Conservation (phyloP, 2,797 vertebrate genomes). For the Otolemur crassicaudatus region DNA sequence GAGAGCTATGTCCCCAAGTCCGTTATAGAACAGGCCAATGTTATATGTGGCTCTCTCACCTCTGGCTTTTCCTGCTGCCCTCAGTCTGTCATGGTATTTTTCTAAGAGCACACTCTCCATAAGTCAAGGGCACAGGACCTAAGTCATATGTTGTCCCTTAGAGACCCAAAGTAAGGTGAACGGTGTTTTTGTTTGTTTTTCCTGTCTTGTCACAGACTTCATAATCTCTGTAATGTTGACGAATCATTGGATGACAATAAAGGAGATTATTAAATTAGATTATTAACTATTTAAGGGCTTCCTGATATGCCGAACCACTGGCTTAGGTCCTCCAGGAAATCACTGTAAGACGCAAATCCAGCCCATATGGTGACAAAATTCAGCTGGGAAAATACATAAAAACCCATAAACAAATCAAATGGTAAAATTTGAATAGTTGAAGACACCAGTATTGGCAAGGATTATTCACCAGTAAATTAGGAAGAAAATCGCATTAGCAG, state of each 20-base stretch:
- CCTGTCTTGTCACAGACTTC: slow-evolving; percentile 19
- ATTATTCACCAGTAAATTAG: background rate
- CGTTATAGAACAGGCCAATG: background rate
- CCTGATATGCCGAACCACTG: background rate
- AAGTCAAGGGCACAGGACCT: slow-evolving; percentile 1
- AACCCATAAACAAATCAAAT: slow-evolving; percentile 19
- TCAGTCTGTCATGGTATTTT: background rate
- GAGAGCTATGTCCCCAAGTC: background rate
- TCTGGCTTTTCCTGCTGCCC: too few relatives aligned
- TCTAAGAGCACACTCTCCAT: background rate
- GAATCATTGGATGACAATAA: background rate
- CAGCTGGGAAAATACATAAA: background rate
- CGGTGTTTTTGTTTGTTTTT: background rate
- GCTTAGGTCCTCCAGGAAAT: background rate
- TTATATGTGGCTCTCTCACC: background rate
- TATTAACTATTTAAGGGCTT: slow-evolving; percentile 30
- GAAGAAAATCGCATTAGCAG: background rate
- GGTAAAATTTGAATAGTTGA: background rate
- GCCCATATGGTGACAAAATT: background rate
- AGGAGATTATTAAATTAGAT: background rate
- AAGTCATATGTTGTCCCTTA: background rate
- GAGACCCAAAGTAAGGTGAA: background rate
- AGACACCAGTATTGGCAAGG: background rate
- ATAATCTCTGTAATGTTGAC: background rate
- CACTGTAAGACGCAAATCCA: background rate